A percentile compares a stretch with the other conserved stretches of the same genome.
phyloP scores from a whole-genome alignment of 2,113 vertebrate genomes.

The Alligator mississippiensis region DNA sequence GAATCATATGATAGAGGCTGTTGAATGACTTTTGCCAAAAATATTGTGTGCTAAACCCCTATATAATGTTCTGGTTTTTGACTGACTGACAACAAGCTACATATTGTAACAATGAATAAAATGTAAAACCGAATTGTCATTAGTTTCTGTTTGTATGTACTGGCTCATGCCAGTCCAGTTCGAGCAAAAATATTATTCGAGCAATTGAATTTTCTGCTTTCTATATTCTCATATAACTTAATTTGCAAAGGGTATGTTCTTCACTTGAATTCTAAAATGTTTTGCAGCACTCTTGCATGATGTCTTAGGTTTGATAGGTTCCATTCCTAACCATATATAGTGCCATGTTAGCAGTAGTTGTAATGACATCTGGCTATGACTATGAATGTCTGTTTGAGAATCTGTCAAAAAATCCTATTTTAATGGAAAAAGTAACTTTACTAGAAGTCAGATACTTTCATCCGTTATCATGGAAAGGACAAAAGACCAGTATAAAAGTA shows the following conservation, averaged over 20 bases:
- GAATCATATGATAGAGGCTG: neutral
- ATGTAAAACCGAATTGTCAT: neutral
- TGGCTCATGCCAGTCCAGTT: no score
- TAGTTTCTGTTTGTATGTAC: neutral
- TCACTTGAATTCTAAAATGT: accelerated
- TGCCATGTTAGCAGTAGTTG: accelerated
- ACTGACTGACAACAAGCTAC: neutral
- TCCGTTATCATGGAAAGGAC: neutral
- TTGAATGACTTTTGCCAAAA: neutral
- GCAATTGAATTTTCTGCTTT: neutral
- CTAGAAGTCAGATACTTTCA: neutral
- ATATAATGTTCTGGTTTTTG: neutral
- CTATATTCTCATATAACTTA: accelerated
- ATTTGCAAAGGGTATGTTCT: neutral
- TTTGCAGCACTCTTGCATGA: accelerated
- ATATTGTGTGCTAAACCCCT: neutral
- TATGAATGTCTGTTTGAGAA: accelerated
- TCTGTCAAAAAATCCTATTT: neutral
- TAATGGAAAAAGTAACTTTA: neutral
- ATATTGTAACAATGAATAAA: neutral
- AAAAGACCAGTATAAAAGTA: neutral
- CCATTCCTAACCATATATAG: neutral
- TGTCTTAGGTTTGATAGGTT: neutral
- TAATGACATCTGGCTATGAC: neutral
- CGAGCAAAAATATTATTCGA: accelerated